Evolutionary conservation across 2,888 invertebrate species (phyloP).

Genomic region (Drosophila birchii): DNA sequence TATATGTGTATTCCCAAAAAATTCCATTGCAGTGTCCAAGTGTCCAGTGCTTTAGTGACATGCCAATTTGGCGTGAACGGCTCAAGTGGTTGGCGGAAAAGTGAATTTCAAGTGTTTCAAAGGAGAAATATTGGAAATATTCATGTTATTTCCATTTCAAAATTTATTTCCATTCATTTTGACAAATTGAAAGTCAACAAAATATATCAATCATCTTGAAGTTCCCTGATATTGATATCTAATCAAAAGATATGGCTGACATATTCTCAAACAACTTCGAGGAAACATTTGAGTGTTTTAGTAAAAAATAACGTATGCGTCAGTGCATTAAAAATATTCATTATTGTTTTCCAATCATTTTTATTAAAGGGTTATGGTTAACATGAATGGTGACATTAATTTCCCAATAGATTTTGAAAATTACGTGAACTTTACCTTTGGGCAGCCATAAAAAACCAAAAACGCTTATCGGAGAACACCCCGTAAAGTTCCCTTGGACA

Average conservation of each 20-base stretch:
- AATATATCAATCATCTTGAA: constrained; percentile 68
- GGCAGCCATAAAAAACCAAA: constrained; percentile 8
- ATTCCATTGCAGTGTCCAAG: not conserved
- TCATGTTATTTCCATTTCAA: constrained; percentile 6
- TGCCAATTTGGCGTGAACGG: constrained; percentile 30
- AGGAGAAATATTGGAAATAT: not conserved
- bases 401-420: constrained; percentile 2
- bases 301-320: constrained; percentile 8
- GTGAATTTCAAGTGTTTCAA: constrained; percentile 5
- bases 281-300: constrained; percentile 48
- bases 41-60: constrained; percentile 16
- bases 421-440: constrained; percentile 18
- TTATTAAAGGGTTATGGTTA: constrained; percentile 12
- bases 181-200: constrained; percentile 36
- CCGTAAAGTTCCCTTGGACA: constrained; percentile 21
- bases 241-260: constrained; percentile 63
- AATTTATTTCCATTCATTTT: constrained; percentile 18
- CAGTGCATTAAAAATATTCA: not conserved
- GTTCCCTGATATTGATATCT: constrained; percentile 70
- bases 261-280: constrained; percentile 33
- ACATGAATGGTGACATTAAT: not conserved
- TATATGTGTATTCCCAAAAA: not conserved
- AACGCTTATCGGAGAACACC: constrained; percentile 18
- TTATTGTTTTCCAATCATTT: not conserved
- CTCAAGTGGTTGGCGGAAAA: constrained; percentile 41